Evolutionary conservation across 30 jellyfish, hydroid and myxozoan species (phyloP).

Genomic region (Sanderia malayensis): DNA sequence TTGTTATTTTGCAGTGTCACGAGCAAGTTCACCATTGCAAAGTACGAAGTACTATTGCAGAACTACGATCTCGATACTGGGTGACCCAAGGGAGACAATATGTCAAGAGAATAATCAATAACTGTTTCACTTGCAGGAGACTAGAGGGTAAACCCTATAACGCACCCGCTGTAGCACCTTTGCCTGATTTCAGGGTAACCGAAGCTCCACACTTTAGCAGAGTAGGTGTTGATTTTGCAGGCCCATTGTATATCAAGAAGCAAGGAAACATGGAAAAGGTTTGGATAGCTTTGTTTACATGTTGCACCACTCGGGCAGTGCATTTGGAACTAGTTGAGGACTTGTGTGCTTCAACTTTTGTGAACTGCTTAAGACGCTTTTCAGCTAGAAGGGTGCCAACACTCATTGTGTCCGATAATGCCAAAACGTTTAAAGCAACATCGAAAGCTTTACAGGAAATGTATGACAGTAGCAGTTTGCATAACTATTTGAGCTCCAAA

Average conservation of each 20-base stretch:
- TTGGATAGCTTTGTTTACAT: conserved; percentile 19
- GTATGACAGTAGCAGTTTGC: not conserved
- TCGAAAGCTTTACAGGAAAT: not conserved
- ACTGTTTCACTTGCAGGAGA: conserved; percentile 18
- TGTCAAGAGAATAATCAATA: conserved; percentile 10
- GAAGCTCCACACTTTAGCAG: conserved; percentile 9
- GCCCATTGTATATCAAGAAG: conserved; percentile 32
- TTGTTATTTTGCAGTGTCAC: not conserved
- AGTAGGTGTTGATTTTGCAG: conserved; percentile 47
- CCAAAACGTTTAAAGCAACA: conserved; percentile 45
- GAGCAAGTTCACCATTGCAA: not conserved
- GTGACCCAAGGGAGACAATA: not conserved
- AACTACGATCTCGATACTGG: conserved; percentile 4
- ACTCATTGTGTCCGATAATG: conserved; percentile 30
- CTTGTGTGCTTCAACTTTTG: conserved; percentile 7
- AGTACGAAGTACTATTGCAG: not conserved
- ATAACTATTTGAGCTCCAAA: not conserved
- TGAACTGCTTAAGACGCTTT: conserved; percentile 30
- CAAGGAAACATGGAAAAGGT: conserved; percentile 19
- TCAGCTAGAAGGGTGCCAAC: conserved; percentile 25
- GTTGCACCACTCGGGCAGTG: conserved; percentile 20
- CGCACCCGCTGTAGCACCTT: conserved; percentile 19
- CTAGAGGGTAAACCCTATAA: conserved; percentile 23
- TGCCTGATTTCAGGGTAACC: conserved; percentile 43
- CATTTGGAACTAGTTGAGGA: conserved; percentile 40